Evolutionary conservation across 2,888 invertebrate species (phyloP).

Genomic region (Chymomyza fuscimana): DNA sequence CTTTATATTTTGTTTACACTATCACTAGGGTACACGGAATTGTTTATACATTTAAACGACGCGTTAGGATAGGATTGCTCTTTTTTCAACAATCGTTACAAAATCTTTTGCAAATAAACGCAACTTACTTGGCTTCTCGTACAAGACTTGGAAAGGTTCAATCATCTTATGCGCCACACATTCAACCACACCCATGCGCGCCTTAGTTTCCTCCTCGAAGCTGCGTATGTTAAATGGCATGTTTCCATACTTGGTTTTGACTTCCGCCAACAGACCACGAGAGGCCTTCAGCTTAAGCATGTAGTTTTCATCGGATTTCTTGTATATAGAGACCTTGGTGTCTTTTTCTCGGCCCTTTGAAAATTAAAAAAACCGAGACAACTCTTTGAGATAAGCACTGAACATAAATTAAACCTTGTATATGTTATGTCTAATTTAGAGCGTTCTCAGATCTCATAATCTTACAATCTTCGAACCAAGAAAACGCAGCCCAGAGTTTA

Average conservation of each 20-base stretch:
- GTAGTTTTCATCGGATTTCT: constrained; percentile 98
- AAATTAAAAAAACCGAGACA: constrained; percentile 31
- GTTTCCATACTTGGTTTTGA: constrained; percentile 92
- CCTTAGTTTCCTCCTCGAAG: constrained; percentile 98
- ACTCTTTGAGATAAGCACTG: constrained; percentile 21
- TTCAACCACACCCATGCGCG: constrained; percentile 98
- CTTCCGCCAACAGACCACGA: constrained; percentile 92
- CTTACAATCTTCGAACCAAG: constrained; percentile 77
- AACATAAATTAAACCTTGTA: not conserved
- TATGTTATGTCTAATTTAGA: not conserved
- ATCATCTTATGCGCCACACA: constrained; percentile 99
- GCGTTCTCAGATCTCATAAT: constrained; percentile 80
- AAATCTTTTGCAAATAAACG: too few species aligned
- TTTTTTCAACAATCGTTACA: too few species aligned
- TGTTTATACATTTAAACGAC: too few species aligned
- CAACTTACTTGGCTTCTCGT: constrained; percentile 85
- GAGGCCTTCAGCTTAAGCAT: constrained; percentile 98
- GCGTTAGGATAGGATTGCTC: too few species aligned
- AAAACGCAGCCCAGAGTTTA: constrained; percentile 36
- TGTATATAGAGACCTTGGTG: constrained; percentile 97
- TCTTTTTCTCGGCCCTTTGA: constrained; percentile 92
- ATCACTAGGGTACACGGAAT: too few species aligned
- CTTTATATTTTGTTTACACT: not conserved
- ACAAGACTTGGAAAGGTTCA: constrained; percentile 97
- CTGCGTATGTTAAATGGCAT: constrained; percentile 98